These are phyloP conservation scores for Ailurus styani DNA, from an alignment of 2,113 vertebrate genomes.

Conservation along the genomic window DNA sequence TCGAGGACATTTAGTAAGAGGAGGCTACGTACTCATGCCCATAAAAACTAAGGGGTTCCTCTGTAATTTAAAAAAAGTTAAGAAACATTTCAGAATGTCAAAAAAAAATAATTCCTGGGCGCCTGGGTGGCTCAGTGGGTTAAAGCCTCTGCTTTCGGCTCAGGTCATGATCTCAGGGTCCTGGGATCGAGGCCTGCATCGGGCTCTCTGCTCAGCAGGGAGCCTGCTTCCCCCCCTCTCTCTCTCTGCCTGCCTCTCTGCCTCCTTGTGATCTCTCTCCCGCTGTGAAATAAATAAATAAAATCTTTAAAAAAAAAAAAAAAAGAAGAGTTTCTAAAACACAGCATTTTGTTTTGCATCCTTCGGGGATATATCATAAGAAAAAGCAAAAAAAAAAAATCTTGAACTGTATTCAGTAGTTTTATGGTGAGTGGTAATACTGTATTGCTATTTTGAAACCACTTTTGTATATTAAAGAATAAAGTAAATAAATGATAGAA, in stretches of 20 bases:
- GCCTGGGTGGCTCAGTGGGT: too few relatives aligned
- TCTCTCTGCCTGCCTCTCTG: too few relatives aligned
- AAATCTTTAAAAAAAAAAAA: too few relatives aligned
- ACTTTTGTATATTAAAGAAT: constrained; percentile 28
- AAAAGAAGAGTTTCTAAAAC: neutral
- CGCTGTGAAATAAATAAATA: too few relatives aligned
- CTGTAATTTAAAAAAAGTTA: neutral
- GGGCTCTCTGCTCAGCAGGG: too few relatives aligned
- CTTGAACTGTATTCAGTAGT: neutral
- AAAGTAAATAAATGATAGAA: constrained; percentile 8
- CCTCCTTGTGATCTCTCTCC: too few relatives aligned
- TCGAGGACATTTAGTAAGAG: neutral
- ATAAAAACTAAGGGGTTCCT: neutral
- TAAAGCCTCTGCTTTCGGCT: too few relatives aligned
- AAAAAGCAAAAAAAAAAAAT: neutral
- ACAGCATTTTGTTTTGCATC: neutral
- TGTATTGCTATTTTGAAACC: neutral
- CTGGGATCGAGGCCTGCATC: too few relatives aligned
- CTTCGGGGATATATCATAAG: neutral
- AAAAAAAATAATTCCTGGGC: neutral
- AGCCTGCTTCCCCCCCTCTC: too few relatives aligned
- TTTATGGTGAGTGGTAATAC: constrained; percentile 26
- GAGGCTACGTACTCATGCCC: neutral
- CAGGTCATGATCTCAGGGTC: too few relatives aligned
- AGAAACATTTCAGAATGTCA: neutral